Base-by-base conservation (phyloP, 2,113 vertebrate genomes). In the Pimephales promelas region DNA sequence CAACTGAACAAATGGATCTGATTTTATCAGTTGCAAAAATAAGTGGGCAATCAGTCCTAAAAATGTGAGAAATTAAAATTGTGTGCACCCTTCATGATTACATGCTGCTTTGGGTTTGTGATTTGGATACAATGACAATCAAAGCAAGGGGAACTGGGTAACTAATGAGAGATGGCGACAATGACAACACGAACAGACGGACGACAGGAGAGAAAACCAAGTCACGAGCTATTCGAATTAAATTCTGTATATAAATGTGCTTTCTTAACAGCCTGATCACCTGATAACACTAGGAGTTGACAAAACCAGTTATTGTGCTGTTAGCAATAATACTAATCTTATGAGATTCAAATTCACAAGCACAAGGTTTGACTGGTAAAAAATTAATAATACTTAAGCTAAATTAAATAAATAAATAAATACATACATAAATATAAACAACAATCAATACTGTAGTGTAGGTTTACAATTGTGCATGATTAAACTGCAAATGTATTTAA, bases 381-480 rank as follows among this genome's bases (percentile, higher is more conserved):
- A 73, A 61, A 72, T 22, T 10, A 59, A 59, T 68, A 28, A 81
- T 59, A 80, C 4, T 64, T 43, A 45, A 26, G 9, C 43, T 79
- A 79, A 72, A 45, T 26, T 24, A 61, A 61, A 83, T 54, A 20
- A 54, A 54, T 54, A 6, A 86, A 88, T 88, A 74, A 83, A 90
- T 88, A 83, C 66, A 87, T 82, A 84, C 77, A 88, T 88, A 90
- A 66, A 82, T 82, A 57, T 62, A 81, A 57, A 85, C 64, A 62
- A 79, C 74, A 57, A 82, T 79, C 43, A 79, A 84, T 45, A 79
- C 24, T 14, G 9, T 31, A 77, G 74, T 14, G 9, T 31, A 77
- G 74, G 40, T 14, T 71, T 56, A 73, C 26, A 81, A 62, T 1
- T 64, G 52, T 79, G 45, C 54, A 66, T 57, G 73, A 62, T 45